These are phyloP conservation scores for Polyodon spathula DNA, from an alignment of 2,113 vertebrate species.

Conservation along the genomic window DNA sequence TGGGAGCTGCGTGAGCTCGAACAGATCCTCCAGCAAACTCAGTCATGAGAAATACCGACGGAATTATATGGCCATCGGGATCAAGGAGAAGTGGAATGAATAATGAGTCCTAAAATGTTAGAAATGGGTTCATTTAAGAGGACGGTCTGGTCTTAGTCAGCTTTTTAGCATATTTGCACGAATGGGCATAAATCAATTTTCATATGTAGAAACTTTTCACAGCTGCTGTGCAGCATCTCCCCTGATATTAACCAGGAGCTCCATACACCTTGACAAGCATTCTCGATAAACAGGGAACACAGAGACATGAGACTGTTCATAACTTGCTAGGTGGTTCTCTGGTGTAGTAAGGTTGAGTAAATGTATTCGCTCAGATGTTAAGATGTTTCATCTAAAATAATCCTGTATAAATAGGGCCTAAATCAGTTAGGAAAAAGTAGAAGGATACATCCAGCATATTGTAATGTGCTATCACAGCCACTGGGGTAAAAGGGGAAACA, in stretches of 20 bases:
- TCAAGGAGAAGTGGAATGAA: constrained; percentile 33
- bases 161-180: constrained; percentile 32
- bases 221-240: constrained; percentile 1
- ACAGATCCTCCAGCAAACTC: constrained; percentile 16
- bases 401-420: no score
- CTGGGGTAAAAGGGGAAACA: no score
- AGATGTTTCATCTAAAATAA: no score
- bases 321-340: background rate
- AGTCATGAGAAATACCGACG: constrained; percentile 19
- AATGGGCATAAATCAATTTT: constrained; percentile 28
- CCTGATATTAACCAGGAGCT: background rate
- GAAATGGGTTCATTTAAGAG: constrained; percentile 28
- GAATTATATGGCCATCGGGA: constrained; percentile 32
- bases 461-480: no score
- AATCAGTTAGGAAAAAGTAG: no score
- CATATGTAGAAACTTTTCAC: constrained; percentile 15
- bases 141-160: constrained; percentile 18
- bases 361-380: no score
- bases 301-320: background rate
- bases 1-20: constrained; percentile 11
- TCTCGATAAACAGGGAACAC: background rate
- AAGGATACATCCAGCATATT: no score
- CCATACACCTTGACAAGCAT: background rate
- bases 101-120: constrained; percentile 32
- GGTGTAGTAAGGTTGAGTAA: background rate